phyloP scores from a whole-genome alignment of 1,140 invertebrate genomes.

The Drosophila pseudoananassae region DNA sequence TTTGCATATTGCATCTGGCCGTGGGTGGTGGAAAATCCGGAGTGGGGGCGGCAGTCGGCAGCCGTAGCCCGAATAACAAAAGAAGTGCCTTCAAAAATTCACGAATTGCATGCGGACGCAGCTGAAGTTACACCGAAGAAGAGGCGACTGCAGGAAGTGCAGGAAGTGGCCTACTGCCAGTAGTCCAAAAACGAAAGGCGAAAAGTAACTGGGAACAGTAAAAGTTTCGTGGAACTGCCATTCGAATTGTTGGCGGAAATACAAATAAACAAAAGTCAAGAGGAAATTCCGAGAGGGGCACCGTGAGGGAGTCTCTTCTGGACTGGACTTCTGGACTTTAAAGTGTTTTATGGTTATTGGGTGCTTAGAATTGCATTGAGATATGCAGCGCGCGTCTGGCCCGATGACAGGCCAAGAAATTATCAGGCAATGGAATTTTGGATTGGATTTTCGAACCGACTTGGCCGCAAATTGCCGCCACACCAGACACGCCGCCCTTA shows the following conservation, averaged over 20 bases:
- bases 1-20: conserved; percentile 71
- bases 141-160: conserved; percentile 14
- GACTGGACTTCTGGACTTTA: conserved; percentile 40
- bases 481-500: background rate
- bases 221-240: conserved; percentile 69
- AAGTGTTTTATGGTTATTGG: conserved; percentile 79
- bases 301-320: background rate
- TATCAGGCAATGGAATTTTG: conserved; percentile 46
- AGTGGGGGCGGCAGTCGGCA: background rate
- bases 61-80: conserved; percentile 44
- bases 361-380: conserved; percentile 64
- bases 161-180: conserved; percentile 75
- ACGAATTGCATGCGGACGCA: conserved; percentile 69
- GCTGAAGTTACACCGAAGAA: conserved; percentile 31
- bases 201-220: conserved; percentile 24
- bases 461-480: conserved; percentile 31
- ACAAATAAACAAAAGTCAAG: conserved; percentile 74
- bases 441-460: conserved; percentile 4
- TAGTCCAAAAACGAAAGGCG: background rate
- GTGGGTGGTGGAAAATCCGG: conserved; percentile 9
- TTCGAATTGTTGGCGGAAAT: conserved; percentile 77
- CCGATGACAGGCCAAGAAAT: conserved; percentile 72
- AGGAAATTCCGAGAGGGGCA: conserved; percentile 41
- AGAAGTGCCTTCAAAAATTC: conserved; percentile 76
- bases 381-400: conserved; percentile 54